phyloP scores from a whole-genome alignment of 2,113 vertebrate genomes.

The Naja naja region DNA sequence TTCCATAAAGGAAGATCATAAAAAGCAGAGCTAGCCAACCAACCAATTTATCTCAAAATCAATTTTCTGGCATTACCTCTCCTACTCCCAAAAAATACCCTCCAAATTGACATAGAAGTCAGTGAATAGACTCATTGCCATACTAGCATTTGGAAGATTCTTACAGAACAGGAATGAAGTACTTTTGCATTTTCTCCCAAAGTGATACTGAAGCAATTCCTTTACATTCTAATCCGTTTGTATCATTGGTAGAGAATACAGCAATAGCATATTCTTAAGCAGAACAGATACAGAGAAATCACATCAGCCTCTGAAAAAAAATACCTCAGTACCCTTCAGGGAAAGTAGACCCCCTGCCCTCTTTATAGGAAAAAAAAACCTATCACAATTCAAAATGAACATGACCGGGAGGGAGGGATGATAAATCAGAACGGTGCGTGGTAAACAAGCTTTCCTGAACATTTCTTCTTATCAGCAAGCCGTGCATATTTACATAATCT shows the following conservation, averaged over 20 bases:
- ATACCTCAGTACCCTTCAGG: not conserved
- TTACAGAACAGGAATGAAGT: not conserved
- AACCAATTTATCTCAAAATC: not conserved
- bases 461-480: slow-evolving; percentile 2
- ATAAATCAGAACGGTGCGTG: not conserved
- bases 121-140: not conserved
- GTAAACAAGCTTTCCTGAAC: slow-evolving; percentile 9
- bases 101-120: not conserved
- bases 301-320: not conserved
- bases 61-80: not conserved
- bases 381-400: not conserved
- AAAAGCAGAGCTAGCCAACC: not conserved
- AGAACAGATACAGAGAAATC: accelerated
- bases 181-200: not conserved
- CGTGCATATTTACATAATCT: not conserved
- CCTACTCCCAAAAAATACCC: not conserved
- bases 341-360: not conserved
- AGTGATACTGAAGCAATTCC: not conserved
- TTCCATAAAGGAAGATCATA: not conserved
- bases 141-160: not conserved
- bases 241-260: not conserved
- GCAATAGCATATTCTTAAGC: not conserved
- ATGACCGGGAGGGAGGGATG: not conserved
- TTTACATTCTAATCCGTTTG: not conserved
- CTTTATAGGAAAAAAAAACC: not conserved